A percentile compares a stretch with the other conserved stretches of the same genome.
phyloP scores from a whole-genome alignment of 1,140 invertebrate species.

The Conus ventricosus region DNA sequence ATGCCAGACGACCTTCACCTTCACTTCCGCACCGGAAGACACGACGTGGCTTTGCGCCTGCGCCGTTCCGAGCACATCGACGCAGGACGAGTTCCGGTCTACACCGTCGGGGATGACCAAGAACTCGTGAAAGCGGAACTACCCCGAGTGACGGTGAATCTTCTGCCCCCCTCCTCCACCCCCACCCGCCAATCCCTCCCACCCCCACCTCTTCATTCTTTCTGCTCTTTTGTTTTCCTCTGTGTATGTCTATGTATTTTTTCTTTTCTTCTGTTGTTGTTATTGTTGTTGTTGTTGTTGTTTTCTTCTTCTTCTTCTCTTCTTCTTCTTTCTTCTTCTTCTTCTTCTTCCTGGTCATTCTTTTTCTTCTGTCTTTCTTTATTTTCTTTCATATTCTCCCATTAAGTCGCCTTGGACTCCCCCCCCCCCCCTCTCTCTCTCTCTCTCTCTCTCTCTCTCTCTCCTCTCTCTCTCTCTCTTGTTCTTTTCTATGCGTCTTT shows the following conservation, averaged over 20 bases:
- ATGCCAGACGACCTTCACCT: conserved; percentile 24
- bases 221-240: background rate
- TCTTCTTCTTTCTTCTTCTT: background rate
- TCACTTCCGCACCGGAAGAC: conserved; percentile 16
- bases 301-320: background rate
- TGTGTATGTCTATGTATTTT: background rate
- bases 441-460: background rate
- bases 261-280: background rate
- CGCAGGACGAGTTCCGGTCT: background rate
- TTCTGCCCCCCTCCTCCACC: background rate
- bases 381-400: background rate
- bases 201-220: background rate
- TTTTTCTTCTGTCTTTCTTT: background rate
- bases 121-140: background rate
- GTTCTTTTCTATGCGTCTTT: background rate
- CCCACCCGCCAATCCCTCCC: too few species aligned
- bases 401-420: background rate
- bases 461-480: background rate
- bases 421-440: background rate
- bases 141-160: background rate
- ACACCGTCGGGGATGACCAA: conserved; percentile 11
- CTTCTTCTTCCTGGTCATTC: background rate
- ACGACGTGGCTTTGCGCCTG: background rate
- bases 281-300: background rate
- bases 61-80: conserved; percentile 17